Evolutionary conservation across 2,797 vertebrate species (phyloP).

Genomic region (Sebastes cheni): DNA sequence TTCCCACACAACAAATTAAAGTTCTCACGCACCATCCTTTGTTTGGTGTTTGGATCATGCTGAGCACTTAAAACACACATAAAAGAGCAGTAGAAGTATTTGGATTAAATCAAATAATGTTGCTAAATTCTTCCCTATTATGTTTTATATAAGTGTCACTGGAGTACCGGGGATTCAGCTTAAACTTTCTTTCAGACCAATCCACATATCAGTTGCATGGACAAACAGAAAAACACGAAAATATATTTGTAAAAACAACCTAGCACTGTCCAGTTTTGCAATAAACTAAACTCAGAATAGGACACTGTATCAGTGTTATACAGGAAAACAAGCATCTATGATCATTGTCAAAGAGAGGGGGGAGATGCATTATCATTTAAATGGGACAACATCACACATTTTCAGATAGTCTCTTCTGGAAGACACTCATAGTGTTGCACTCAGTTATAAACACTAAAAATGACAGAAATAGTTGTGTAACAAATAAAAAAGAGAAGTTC

Average conservation of each 20-base stretch:
- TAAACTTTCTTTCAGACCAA: not conserved
- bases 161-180: not conserved
- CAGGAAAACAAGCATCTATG: not conserved
- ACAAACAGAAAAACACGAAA: not conserved
- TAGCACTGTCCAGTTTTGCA: not conserved
- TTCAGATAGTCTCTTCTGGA: not conserved
- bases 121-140: not conserved
- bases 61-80: not conserved
- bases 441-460: not conserved
- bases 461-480: not conserved
- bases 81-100: not conserved
- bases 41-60: not conserved
- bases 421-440: not conserved
- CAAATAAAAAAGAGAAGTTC: not conserved
- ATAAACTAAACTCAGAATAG: not conserved
- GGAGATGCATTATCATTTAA: not conserved
- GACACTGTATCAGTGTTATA: not conserved
- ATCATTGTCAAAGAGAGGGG: not conserved
- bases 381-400: not conserved
- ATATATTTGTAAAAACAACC: not conserved
- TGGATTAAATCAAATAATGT: not conserved
- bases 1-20: not conserved
- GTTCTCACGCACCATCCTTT: conserved; percentile 25
- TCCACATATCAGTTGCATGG: not conserved
- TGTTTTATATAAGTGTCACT: not conserved